These are phyloP conservation scores for Suillia variegata DNA, from an alignment of 2,888 invertebrate species.

Conservation along the genomic window DNA sequence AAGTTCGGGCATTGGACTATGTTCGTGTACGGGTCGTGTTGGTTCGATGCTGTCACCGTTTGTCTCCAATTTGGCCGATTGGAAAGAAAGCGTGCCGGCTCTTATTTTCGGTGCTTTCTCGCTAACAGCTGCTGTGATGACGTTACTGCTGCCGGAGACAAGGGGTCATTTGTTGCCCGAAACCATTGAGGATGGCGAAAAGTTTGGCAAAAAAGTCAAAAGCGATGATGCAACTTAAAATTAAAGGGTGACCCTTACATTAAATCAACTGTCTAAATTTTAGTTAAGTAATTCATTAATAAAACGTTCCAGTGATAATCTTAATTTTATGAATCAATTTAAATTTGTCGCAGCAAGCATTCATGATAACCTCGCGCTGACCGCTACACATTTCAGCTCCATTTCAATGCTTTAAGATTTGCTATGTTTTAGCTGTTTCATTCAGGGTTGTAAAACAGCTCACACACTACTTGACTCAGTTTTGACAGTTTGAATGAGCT, in stretches of 20 bases:
- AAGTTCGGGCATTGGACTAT: constrained; percentile 83
- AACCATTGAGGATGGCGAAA: constrained; percentile 80
- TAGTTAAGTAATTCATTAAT: too few relatives aligned
- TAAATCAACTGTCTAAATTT: too few relatives aligned
- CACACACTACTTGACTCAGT: too few relatives aligned
- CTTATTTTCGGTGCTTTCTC: constrained; percentile 75
- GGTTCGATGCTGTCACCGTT: constrained; percentile 88
- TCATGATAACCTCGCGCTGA: too few relatives aligned
- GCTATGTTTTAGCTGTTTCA: too few relatives aligned
- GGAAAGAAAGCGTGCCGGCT: constrained; percentile 70
- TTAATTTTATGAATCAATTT: too few relatives aligned
- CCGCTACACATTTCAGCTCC: too few relatives aligned
- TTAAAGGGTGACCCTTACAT: background rate
- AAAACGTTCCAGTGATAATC: too few relatives aligned
- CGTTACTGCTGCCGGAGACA: constrained; percentile 71
- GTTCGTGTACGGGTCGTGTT: constrained; percentile 83
- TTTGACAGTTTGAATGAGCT: too few relatives aligned
- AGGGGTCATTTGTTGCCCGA: constrained; percentile 69
- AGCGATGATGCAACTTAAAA: background rate
- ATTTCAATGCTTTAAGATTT: too few relatives aligned
- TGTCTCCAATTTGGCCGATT: constrained; percentile 63
- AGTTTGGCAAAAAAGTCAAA: constrained; percentile 61
- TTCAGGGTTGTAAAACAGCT: too few relatives aligned
- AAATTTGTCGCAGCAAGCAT: too few relatives aligned
- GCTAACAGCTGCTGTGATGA: constrained; percentile 70